phyloP scores from a whole-genome alignment of 35 echinoderm and acorn worm genomes.

The Strongylocentrotus purpuratus region DNA sequence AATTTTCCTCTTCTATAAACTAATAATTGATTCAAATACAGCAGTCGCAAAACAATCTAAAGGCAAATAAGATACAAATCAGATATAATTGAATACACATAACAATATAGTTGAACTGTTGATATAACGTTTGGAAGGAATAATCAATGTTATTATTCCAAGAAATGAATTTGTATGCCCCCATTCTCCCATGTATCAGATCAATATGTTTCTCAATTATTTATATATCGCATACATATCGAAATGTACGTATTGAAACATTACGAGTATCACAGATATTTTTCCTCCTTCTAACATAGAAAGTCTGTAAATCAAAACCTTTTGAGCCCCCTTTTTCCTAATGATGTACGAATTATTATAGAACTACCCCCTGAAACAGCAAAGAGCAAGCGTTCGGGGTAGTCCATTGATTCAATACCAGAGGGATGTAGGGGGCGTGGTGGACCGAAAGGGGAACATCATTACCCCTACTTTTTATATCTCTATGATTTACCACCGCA shows the following conservation, averaged over 20 bases:
- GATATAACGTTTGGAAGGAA: too few relatives aligned
- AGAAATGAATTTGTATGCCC: too few relatives aligned
- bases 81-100: constrained; percentile 6
- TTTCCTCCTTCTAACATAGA: too few relatives aligned
- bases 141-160: too few relatives aligned
- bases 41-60: not conserved
- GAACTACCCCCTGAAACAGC: constrained; percentile 46
- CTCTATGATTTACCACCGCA: not conserved
- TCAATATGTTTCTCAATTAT: too few relatives aligned
- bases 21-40: not conserved
- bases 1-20: not conserved
- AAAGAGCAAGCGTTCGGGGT: constrained; percentile 40
- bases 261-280: too few relatives aligned
- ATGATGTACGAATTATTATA: not conserved
- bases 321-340: not conserved
- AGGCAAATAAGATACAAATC: not conserved
- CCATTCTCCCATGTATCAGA: too few relatives aligned
- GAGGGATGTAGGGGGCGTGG: not conserved
- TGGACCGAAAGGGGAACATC: not conserved
- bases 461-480: not conserved
- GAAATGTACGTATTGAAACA: too few relatives aligned
- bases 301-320: not conserved
- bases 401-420: not conserved
- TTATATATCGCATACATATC: too few relatives aligned
- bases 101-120: not conserved